phyloP scores from a whole-genome alignment of 2,113 vertebrate species.

The Salvelinus namaycush region DNA sequence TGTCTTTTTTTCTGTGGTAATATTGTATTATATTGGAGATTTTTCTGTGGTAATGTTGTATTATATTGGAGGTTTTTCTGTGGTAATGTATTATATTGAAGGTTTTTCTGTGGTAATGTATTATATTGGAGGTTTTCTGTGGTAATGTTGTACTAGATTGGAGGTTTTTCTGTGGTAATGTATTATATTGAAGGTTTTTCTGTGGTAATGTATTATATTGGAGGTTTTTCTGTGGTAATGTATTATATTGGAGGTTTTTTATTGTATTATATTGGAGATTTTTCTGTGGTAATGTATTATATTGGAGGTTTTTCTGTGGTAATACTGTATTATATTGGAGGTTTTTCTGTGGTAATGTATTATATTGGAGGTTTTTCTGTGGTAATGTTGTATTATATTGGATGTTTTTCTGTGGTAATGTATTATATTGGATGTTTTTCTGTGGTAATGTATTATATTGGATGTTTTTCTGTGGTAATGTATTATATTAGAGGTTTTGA shows the following conservation, averaged over 20 bases:
- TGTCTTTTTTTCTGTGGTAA: not conserved
- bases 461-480: not conserved
- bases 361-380: not conserved
- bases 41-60: too few relatives aligned
- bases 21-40: not conserved
- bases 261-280: not conserved
- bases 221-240: too few relatives aligned
- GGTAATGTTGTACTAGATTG: not conserved
- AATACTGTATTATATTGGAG: not conserved
- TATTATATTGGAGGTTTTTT: too few relatives aligned
- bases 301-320: not conserved
- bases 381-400: too few relatives aligned
- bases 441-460: too few relatives aligned
- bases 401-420: too few relatives aligned
- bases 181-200: not conserved
- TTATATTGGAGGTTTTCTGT: not conserved
- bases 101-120: too few relatives aligned
- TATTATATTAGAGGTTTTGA: not conserved
- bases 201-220: not conserved
- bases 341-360: not conserved
- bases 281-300: not conserved
- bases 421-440: too few relatives aligned
- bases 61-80: too few relatives aligned
- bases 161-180: too few relatives aligned
- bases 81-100: too few relatives aligned